These are phyloP conservation scores for Epizoanthus illoricatus DNA, from an alignment of 92 coral and sea anemone genomes.

Conservation along the genomic window DNA sequence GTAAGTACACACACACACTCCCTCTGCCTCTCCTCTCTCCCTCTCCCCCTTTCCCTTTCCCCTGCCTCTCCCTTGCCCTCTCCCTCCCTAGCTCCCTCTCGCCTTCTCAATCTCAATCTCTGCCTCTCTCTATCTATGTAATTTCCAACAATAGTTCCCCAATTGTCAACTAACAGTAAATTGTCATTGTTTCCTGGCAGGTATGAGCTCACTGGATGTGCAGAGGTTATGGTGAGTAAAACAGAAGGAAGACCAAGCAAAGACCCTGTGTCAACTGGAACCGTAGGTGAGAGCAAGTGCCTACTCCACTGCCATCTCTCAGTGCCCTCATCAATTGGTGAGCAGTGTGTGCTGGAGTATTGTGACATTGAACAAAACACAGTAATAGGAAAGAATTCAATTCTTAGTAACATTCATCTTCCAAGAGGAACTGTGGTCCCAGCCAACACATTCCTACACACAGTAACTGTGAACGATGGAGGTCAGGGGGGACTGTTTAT, in stretches of 20 bases:
- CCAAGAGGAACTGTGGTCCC: slow-evolving; percentile 76
- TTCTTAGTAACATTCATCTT: slow-evolving; percentile 76
- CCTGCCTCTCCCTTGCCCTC: too few species aligned
- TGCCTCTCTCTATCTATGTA: too few species aligned
- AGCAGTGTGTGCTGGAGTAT: slow-evolving; percentile 81
- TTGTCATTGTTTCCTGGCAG: slow-evolving; percentile 32
- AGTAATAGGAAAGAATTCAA: slow-evolving; percentile 69
- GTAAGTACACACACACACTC: slow-evolving; percentile 43
- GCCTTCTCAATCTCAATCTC: too few species aligned
- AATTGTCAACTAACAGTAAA: too few species aligned
- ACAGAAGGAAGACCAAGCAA: slow-evolving; percentile 41
- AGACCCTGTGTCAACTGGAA: slow-evolving; percentile 27
- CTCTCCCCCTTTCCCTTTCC: too few species aligned
- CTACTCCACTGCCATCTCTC: slow-evolving; percentile 74
- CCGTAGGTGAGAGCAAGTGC: slow-evolving; percentile 57
- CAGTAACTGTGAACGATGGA: slow-evolving; percentile 72
- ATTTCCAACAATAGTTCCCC: too few species aligned
- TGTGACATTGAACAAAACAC: slow-evolving; percentile 68
- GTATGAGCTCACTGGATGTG: slow-evolving; percentile 63
- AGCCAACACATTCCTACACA: slow-evolving; percentile 69
- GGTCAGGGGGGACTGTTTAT: slow-evolving; percentile 72
- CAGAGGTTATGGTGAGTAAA: slow-evolving; percentile 70
- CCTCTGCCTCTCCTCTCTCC: too few species aligned
- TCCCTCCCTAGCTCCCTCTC: too few species aligned
- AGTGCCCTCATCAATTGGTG: slow-evolving; percentile 63